These are phyloP conservation scores for Yponomeuta cagnagella DNA, from an alignment of 2,888 invertebrate species.

Conservation along the genomic window DNA sequence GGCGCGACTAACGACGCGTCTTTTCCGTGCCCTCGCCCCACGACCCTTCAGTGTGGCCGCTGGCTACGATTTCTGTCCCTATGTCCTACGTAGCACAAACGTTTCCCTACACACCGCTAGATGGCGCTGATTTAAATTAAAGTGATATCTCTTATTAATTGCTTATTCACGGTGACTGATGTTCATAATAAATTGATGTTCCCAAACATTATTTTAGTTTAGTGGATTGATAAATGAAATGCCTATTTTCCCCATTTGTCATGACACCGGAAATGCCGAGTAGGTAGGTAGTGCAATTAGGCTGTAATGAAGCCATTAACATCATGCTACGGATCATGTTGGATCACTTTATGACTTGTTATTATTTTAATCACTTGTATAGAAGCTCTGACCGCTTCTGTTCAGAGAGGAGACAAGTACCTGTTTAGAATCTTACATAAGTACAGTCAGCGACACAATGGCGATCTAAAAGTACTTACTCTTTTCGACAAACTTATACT, in stretches of 20 bases:
- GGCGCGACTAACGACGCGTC: too few relatives aligned
- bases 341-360: neutral
- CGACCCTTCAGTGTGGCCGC: too few relatives aligned
- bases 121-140: neutral
- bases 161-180: too few relatives aligned
- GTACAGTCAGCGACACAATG: too few relatives aligned
- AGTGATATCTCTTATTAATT: neutral
- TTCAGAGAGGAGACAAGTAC: too few relatives aligned
- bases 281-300: neutral
- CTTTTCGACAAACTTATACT: too few relatives aligned
- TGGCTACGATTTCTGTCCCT: neutral
- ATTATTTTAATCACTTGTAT: neutral
- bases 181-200: too few relatives aligned
- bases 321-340: neutral
- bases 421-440: too few relatives aligned
- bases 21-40: too few relatives aligned
- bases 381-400: neutral
- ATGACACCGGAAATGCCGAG: neutral
- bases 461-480: too few relatives aligned
- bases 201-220: too few relatives aligned
- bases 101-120: neutral
- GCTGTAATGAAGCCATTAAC: neutral
- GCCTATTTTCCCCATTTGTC: neutral
- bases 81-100: neutral
- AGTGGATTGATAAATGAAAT: neutral